Evolutionary conservation across 2,888 invertebrate species (phyloP), one percentile per base, ranked within the genome.

Genomic region (Ochropleura leucogaster): DNA sequence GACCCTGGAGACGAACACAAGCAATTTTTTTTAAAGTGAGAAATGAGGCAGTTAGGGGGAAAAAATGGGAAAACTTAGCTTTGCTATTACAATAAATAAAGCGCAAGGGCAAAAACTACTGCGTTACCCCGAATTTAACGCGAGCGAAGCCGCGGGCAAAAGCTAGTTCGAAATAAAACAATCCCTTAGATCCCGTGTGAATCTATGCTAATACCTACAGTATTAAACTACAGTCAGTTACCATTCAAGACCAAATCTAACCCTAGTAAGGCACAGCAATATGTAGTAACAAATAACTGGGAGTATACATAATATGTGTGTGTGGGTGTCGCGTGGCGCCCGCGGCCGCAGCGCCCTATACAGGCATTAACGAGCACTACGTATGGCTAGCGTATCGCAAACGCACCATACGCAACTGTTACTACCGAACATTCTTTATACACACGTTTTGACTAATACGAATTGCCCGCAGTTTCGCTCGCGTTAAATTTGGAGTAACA

Each of bases 371-470:
- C 57, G 73, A 68, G 60, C n/a, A 42, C 40, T 46, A 18, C 44
- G 57, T 75, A 53, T 72, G 55, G 72, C 51, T 62, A 73, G 51
- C 68, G 63, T 83, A 78, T 55, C 76, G 46, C 76, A 47, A 68
- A 63, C 74, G 42, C 59, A 8, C 81, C 81, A 0, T 72, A 60
- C 20, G 74, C 30, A 83, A 75, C 46, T 57, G 40, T 74, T 68
- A 77, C 67, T 42, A 62, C 65, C 60, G 57, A 60, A 82, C 74
- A 86, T 85, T 74, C 83, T 66, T 51, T 51, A 66, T 14, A 0
- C 9, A 57, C 57, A 47, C 18, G 74, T 62, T 77, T 85, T 82
- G 49, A 76, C 77, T 68, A 73, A 73, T 79, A 64, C 49, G 42
- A n/a, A n/a, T n/a, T n/a, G n/a, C n/a, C n/a, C n/a, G n/a, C n/a